Base-by-base conservation (phyloP, 2,888 invertebrate genomes). In the Brachycybe producta region DNA sequence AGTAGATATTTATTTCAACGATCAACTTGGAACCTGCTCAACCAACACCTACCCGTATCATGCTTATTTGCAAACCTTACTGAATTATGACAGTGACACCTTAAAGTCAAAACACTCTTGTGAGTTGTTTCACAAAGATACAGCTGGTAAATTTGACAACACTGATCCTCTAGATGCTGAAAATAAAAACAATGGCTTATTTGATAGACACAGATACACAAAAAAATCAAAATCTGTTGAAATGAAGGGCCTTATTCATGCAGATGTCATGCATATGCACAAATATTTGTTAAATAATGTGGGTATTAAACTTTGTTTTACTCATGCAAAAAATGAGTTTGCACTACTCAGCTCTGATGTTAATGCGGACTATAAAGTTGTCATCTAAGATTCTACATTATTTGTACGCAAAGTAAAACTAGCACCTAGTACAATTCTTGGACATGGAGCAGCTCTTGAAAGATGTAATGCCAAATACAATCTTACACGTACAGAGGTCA, bases 341-440 rank as follows among this genome's bases (percentile, higher is more conserved):
- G 43, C 30, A 4, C 17, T 42, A 15, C 21, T 24, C 27, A 17
- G 11, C 1, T 74, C 65, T 5, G 21, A 45, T 30, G 35, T 43
- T 43, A 47, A 21, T 3, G 24, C 35, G 0, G 32, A 24, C 8
- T 49, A 15, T 27, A 52, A 55, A 51, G 46, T 59, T 2, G 46
- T 53, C n/a, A 34, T 61, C 11, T 15, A 56, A 3, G 54, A 57
- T 13, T 55, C 55, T 4, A 48, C 49, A 15, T 49, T 59, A 27
- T 52, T 52, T 44, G 53, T 61, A 11, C 11, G 58, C 8, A 54
- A 54, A 35, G 55, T 55, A 2, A 26, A 47, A 7, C 32, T 58
- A 2, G 56, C 51, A 34, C 57, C 58, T 0, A 53, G 49, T 11
- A 55, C 60, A 2, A 35, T 55, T 1, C 11, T 59, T 1, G 55